Base-by-base conservation (phyloP, 2,797 vertebrate genomes). In the Cygnus olor region DNA sequence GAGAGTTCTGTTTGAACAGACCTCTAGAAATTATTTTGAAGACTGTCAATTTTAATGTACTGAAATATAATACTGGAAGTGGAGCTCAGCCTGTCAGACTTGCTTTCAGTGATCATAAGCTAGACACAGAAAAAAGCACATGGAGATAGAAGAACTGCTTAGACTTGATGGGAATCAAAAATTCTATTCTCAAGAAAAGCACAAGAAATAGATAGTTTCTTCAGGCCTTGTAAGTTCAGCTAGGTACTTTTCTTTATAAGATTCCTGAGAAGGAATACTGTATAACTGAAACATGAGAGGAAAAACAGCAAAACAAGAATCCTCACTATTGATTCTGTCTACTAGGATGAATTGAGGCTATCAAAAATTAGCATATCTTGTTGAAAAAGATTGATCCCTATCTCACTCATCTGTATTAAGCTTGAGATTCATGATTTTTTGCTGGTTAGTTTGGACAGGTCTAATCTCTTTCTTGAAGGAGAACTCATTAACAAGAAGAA, bases 71-170 rank as follows among this genome's bases (percentile, higher is more conserved):
- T 22, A 40, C 6, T 56, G 32, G 6, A 70, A 73, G 5, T 58
- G 17, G 77, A 80, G 8, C 4, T 92, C 16, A 85, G 40, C 10
- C 21, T 77, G 70, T 83, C 16, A 57, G 71, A 30, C 16, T 58
- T 0, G 2, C 5, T 53, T 2, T 70, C 16, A 40, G 5, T 45
- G 19, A 34, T 66, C 27, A 45, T 63, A 65, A 88, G 69, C 4
- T n/a, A 71, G 16, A 58, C 9, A 27, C 0, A 3, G 10, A 45
- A 19, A 15, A 70, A 58, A 24, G 5, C 8, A 15, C 2, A 5
- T 15, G 57, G 5, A 30, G 8, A 53, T 12, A n/a, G 16, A 49
- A 49, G 18, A 78, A 79, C 27, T 30, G 11, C n/a, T 68, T 64
- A 61, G 8, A 69, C 18, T 47, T 32, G 40, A 32, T 56, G 1